Base-by-base conservation (phyloP, 2,113 vertebrate species). In the Danionella cerebrum region DNA sequence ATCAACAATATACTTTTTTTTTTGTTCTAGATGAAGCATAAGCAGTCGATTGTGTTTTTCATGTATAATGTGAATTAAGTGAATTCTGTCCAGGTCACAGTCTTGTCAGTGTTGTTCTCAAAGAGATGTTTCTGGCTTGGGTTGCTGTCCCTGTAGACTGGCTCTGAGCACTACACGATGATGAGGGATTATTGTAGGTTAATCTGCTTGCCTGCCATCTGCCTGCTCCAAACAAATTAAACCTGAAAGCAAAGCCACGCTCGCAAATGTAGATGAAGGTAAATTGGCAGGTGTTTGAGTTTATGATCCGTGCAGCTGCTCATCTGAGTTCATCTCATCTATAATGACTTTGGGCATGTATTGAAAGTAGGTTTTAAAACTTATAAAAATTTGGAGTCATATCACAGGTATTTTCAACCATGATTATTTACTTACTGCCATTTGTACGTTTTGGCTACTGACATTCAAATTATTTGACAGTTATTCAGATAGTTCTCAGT, bases 121-220 rank as follows among this genome's bases (percentile, higher is more conserved):
- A 33, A 44, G 63, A 52, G 33, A 41, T 52, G 33, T 13, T 39
- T 39, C 39, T 60, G 38, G 62, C 67, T 71, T 67, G 57, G 80
- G 74, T n/a, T n/a, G n/a, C n/a, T 76, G 74, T 68, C 71, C 76
- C 73, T 44, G 55, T 71, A 78, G 70, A 72, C 75, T 83, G 75
- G 78, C 73, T 36, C 75, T 74, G 72, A 84, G 81, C 72, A 80
- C 86, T 77, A 85, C 81, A 85, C 82, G 82, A 88, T 86, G 80
- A 89, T 79, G 58, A 72, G 69, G 83, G 82, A 87, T 89, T 88
- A 87, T 79, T 79, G 80, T 75, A 77, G 75, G 80, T 83, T 89
- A 88, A 89, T 87, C 87, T 85, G 80, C 76, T 70, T 81, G 72
- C 65, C 73, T 53, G 78, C 86, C 88, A 88, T 86, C 88, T 85